These are phyloP conservation scores for Glaucopsyche alexis DNA, from an alignment of 2,888 invertebrate genomes.

Conservation along the genomic window DNA sequence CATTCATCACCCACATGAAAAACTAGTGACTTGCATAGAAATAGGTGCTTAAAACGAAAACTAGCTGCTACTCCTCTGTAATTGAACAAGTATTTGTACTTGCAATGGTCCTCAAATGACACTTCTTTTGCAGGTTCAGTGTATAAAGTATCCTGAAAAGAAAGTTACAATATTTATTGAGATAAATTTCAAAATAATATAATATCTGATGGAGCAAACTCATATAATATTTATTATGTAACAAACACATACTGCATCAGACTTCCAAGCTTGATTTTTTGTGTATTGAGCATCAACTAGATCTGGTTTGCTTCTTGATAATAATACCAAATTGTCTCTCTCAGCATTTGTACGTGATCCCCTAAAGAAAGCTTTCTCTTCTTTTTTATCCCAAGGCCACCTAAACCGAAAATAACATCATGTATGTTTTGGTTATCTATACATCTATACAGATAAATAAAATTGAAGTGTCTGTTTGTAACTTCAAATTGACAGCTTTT, in stretches of 20 bases:
- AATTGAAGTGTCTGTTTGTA: no score
- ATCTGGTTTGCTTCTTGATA: constrained; percentile 87
- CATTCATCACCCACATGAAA: constrained; percentile 97
- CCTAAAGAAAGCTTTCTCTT: constrained; percentile 88
- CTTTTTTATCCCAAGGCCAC: constrained; percentile 88
- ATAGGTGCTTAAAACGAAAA: constrained; percentile 97
- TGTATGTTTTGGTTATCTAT: neutral
- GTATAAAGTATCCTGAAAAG: constrained; percentile 89
- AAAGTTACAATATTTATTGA: constrained; percentile 3
- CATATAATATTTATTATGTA: neutral
- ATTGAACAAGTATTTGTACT: constrained; percentile 96
- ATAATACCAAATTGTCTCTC: constrained; percentile 90
- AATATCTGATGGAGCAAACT: neutral
- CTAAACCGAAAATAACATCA: constrained; percentile 44
- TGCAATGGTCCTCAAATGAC: constrained; percentile 94
- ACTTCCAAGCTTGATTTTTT: constrained; percentile 99
- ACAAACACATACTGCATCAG: constrained; percentile 82
- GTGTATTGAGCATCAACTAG: constrained; percentile 96
- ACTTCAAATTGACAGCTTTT: no score
- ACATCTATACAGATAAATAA: no score
- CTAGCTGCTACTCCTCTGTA: constrained; percentile 98
- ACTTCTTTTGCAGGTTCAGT: constrained; percentile 92
- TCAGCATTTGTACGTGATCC: constrained; percentile 96
- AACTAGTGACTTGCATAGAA: constrained; percentile 94
- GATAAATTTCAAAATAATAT: neutral